Conservation (phyloP, 2,113 vertebrate species). For the Semnornis frantzii region DNA sequence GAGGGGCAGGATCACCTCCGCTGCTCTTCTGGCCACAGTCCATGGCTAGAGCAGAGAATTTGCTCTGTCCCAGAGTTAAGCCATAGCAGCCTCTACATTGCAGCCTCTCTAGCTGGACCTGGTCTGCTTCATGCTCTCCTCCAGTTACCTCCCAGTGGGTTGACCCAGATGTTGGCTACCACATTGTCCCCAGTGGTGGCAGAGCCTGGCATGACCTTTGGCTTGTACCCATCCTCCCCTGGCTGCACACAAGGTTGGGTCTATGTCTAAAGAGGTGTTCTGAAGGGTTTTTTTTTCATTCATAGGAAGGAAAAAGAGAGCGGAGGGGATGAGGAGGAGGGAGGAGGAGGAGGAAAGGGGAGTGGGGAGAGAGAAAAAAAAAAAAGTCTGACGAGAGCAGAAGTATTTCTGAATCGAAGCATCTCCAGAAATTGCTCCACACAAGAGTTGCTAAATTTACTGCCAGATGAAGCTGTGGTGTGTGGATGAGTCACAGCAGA, state of each 20-base stretch:
- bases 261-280: neutral
- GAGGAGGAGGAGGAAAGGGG: constrained; percentile 19
- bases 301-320: neutral
- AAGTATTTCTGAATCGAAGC: constrained; percentile 64
- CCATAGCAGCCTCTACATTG: accelerated
- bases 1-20: too few relatives aligned
- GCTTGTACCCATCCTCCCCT: neutral
- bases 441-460: constrained; percentile 70
- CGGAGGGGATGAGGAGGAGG: neutral
- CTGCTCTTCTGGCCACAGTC: too few relatives aligned
- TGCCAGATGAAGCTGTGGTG: neutral
- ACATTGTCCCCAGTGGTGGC: accelerated
- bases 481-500: constrained; percentile 56
- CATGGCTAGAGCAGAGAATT: neutral
- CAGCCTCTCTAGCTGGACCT: neutral
- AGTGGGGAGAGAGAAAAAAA: neutral
- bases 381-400: constrained; percentile 56
- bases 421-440: constrained; percentile 63
- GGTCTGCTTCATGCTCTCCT: neutral
- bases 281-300: neutral
- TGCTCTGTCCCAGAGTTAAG: accelerated
- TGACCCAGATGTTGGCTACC: neutral
- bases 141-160: neutral
- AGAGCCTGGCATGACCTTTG: neutral
- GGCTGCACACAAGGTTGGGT: neutral